Percentiles rank a stretch among this genome's conserved stretches.
phyloP scores from a whole-genome alignment of 2,797 vertebrate species.

The Staurois parvus region DNA sequence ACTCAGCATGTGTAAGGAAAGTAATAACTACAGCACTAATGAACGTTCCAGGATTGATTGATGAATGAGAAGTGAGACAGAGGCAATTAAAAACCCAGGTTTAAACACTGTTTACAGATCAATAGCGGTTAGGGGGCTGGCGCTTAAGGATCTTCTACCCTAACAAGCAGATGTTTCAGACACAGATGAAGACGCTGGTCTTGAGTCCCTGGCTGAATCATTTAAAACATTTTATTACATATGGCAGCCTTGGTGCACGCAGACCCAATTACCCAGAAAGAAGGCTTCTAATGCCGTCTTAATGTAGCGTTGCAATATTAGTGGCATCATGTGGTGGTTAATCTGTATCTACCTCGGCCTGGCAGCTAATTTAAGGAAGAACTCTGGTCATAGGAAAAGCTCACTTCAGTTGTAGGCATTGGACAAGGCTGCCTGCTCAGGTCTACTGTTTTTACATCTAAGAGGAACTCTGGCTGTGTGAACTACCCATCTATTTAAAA shows the following conservation, averaged over 20 bases:
- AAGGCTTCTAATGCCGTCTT: slow-evolving; percentile 12
- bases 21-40: slow-evolving; percentile 28
- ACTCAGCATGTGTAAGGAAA: slow-evolving; percentile 22
- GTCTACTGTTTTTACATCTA: neutral
- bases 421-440: neutral
- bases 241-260: slow-evolving; percentile 12
- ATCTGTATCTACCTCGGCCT: neutral
- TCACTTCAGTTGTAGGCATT: too few relatives aligned
- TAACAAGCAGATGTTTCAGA: slow-evolving; percentile 12
- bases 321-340: neutral
- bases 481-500: too few relatives aligned
- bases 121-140: neutral
- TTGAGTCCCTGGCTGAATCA: neutral
- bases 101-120: slow-evolving; percentile 28
- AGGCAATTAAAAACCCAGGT: slow-evolving; percentile 21
- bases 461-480: too few relatives aligned
- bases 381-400: neutral
- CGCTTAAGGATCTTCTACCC: slow-evolving; percentile 7
- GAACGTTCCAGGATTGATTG: slow-evolving; percentile 28
- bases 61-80: slow-evolving; percentile 18
- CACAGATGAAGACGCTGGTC: neutral
- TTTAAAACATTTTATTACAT: slow-evolving; percentile 4
- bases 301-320: slow-evolving; percentile 10
- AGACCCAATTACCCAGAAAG: slow-evolving; percentile 20
- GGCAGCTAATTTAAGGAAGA: neutral